Conservation (phyloP, 2,113 vertebrate genomes). For the Sphaerodactylus townsendi region DNA sequence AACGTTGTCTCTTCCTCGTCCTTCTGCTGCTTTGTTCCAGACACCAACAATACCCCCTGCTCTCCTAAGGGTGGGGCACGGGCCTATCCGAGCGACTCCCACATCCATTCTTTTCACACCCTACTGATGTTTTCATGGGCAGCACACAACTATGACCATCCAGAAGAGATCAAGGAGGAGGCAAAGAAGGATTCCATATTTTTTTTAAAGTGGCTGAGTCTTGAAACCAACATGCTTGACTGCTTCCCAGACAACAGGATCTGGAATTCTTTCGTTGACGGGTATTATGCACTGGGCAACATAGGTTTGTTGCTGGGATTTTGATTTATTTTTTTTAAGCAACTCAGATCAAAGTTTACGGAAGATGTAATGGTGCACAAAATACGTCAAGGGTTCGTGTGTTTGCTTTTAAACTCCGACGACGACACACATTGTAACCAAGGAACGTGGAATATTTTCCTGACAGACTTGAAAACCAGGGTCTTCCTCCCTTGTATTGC, state of each 20-base stretch:
- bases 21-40: constrained; percentile 84
- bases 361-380: constrained; percentile 45
- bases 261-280: neutral
- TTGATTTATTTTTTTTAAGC: neutral
- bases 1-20: constrained; percentile 85
- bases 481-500: constrained; percentile 71
- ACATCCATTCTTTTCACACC: constrained; percentile 92
- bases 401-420: constrained; percentile 42
- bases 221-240: constrained; percentile 31
- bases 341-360: constrained; percentile 39
- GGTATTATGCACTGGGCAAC: constrained; percentile 27
- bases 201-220: constrained; percentile 41
- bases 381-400: constrained; percentile 42
- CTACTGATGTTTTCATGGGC: constrained; percentile 72
- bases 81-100: constrained; percentile 86
- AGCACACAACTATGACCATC: constrained; percentile 47
- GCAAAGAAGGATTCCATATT: constrained; percentile 28
- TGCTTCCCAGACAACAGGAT: constrained; percentile 15
- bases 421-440: constrained; percentile 65
- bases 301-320: constrained; percentile 13
- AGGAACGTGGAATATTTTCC: constrained; percentile 72
- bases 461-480: constrained; percentile 81
- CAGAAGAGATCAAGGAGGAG: constrained; percentile 45
- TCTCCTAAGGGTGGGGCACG: constrained; percentile 87
- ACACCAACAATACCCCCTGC: constrained; percentile 80